phyloP scores from a whole-genome alignment of 2,797 vertebrate species.

The Mormyrops attenuatus region DNA sequence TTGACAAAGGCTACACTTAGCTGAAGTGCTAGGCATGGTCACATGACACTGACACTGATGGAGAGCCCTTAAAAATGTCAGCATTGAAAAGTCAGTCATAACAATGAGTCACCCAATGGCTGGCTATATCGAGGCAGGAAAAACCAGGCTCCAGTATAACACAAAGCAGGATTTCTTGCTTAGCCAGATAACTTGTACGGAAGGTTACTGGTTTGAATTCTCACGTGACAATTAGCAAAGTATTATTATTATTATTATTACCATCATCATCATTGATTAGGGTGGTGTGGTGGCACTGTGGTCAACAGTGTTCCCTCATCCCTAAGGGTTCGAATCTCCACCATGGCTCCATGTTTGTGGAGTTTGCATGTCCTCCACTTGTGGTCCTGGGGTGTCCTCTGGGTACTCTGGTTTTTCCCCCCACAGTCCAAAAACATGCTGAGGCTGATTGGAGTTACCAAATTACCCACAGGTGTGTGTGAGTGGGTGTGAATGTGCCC shows the following conservation, averaged over 20 bases:
- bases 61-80: background rate
- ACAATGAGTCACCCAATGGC: background rate
- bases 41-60: background rate
- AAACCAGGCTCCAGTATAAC: background rate
- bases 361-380: background rate
- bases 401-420: background rate
- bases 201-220: background rate
- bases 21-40: background rate
- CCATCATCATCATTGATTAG: background rate
- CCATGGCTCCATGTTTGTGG: background rate
- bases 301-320: background rate
- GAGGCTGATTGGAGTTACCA: background rate
- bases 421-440: background rate
- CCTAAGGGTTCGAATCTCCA: background rate
- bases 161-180: background rate
- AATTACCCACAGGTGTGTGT: background rate
- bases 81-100: background rate
- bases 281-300: background rate
- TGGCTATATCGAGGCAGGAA: background rate
- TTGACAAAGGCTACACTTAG: background rate
- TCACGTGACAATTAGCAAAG: background rate
- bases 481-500: background rate
- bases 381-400: background rate
- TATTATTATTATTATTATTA: background rate
- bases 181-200: background rate